Conservation (phyloP, 1,140 invertebrate genomes). For the Cotesia typhae region DNA sequence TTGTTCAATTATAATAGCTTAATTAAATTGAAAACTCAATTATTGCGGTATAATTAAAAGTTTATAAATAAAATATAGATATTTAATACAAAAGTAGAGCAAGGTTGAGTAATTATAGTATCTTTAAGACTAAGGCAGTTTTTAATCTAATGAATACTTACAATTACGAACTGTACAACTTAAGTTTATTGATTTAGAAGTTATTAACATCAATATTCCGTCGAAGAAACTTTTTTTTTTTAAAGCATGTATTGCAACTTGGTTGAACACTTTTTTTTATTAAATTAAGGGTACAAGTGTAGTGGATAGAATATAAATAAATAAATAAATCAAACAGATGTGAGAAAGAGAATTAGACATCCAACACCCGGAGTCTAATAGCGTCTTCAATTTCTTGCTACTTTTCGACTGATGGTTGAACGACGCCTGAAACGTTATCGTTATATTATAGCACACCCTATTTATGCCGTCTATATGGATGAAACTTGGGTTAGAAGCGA, state of each 20-base stretch:
- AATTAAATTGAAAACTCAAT: no score
- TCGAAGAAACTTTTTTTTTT: not conserved
- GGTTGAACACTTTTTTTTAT: no score
- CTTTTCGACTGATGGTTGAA: conserved; percentile 30
- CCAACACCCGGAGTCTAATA: conserved; percentile 56
- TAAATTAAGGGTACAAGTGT: conserved; percentile 4
- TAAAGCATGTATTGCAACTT: no score
- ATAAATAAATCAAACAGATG: conserved; percentile 25
- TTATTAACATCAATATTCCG: not conserved
- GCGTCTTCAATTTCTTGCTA: conserved; percentile 31
- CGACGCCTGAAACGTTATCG: conserved; percentile 34
- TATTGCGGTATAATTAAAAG: not conserved
- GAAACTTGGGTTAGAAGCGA: conserved; percentile 32
- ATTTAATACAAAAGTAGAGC: conserved; percentile 9
- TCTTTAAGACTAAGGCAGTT: conserved; percentile 35
- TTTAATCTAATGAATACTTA: conserved; percentile 48
- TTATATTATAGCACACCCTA: conserved; percentile 31
- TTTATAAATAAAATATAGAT: not conserved
- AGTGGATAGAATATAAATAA: not conserved
- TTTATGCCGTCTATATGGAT: conserved; percentile 43
- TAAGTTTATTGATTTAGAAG: conserved; percentile 41
- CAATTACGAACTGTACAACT: conserved; percentile 38
- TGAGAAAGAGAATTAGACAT: conserved; percentile 45
- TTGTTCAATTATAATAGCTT: no score
- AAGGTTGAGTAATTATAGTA: conserved; percentile 4